A percentile compares a stretch with the other conserved stretches of the same genome.
These are phyloP conservation scores for Chymomyza fuscimana DNA, from an alignment of 2,888 invertebrate genomes.

Conservation along the genomic window DNA sequence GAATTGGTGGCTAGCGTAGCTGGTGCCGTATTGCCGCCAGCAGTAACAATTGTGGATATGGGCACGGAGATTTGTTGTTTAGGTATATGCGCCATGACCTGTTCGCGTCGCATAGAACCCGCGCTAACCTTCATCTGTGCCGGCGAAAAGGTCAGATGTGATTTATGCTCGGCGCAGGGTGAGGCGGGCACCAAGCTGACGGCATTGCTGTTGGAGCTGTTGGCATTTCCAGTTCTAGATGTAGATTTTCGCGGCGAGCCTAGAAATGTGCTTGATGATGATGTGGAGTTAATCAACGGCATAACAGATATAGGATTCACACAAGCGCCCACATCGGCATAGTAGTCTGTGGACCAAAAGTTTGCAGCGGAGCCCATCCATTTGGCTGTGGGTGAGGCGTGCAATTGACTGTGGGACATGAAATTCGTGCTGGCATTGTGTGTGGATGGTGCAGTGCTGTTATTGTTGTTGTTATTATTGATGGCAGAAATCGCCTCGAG, in stretches of 20 bases:
- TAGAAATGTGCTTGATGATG: constrained; percentile 78
- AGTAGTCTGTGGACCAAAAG: constrained; percentile 82
- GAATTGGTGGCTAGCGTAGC: constrained; percentile 73
- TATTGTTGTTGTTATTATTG: constrained; percentile 58
- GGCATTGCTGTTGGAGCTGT: background rate
- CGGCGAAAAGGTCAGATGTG: constrained; percentile 87
- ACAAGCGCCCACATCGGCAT: constrained; percentile 86
- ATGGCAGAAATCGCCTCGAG: constrained; percentile 76
- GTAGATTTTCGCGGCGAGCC: constrained; percentile 65
- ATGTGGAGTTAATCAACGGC: constrained; percentile 85
- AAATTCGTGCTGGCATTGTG: constrained; percentile 57
- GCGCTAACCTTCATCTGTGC: constrained; percentile 83
- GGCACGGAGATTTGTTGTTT: constrained; percentile 67
- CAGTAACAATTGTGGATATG: constrained; percentile 59
- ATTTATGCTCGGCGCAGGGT: constrained; percentile 84
- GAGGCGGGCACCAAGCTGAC: constrained; percentile 79
- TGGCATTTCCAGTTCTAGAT: constrained; percentile 4
- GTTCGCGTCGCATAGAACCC: constrained; percentile 71
- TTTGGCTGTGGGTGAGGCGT: constrained; percentile 64
- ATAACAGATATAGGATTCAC: constrained; percentile 94
- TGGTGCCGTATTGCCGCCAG: constrained; percentile 61
- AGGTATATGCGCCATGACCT: constrained; percentile 71
- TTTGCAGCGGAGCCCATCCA: constrained; percentile 67
- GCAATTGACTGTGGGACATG: constrained; percentile 57
- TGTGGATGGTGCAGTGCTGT: constrained; percentile 31